Conservation (phyloP, 2,113 vertebrate species). For the Chaenocephalus aceratus region DNA sequence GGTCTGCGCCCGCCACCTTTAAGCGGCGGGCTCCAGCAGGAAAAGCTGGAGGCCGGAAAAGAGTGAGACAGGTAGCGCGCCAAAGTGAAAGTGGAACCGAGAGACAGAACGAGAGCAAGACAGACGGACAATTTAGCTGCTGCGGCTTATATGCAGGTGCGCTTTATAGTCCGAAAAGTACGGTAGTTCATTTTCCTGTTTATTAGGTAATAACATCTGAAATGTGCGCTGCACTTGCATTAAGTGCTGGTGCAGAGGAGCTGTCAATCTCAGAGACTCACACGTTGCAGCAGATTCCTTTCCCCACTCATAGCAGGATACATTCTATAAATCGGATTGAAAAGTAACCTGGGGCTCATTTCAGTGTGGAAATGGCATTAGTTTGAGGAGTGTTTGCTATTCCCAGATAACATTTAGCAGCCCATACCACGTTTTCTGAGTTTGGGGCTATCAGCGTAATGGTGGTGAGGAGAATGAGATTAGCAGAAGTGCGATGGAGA, state of each 20-base stretch:
- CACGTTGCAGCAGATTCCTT: conserved; percentile 2
- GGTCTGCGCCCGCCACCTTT: no score
- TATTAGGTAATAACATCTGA: neutral
- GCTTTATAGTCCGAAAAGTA: no score
- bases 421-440: conserved; percentile 21
- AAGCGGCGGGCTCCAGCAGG: no score
- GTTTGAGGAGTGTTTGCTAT: conserved; percentile 47
- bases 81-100: no score
- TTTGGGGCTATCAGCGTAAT: conserved; percentile 33
- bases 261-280: conserved; percentile 11
- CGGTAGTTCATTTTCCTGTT: neutral
- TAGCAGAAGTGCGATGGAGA: conserved; percentile 56
- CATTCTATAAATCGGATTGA: conserved; percentile 19
- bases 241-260: neutral
- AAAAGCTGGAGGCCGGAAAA: no score
- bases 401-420: conserved; percentile 57
- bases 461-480: conserved; percentile 64
- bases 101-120: no score
- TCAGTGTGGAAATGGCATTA: conserved; percentile 49
- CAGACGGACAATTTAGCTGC: no score
- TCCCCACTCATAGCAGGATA: conserved; percentile 13
- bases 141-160: no score
- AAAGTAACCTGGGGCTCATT: conserved; percentile 48
- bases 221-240: neutral
- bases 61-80: no score